Percentiles rank a stretch among this genome's conserved stretches.
Evolutionary conservation across 1,140 invertebrate species (phyloP).

Genomic region (Trichogramma pretiosum): DNA sequence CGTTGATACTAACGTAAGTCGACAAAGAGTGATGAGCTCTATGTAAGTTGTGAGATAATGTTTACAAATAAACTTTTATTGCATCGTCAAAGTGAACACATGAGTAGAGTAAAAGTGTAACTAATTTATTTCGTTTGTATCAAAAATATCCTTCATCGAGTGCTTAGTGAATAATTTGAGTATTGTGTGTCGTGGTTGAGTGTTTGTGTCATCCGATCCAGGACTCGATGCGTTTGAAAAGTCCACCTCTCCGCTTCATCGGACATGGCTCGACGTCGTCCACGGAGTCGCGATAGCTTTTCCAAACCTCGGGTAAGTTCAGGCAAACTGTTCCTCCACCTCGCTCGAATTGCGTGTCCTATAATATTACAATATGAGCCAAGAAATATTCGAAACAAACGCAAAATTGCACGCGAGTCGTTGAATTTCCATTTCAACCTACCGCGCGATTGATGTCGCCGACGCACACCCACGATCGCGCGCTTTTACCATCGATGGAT

Average conservation of each 20-base stretch:
- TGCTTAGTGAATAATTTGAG: too few species aligned
- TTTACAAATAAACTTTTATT: too few species aligned
- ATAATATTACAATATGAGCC: constrained; percentile 37
- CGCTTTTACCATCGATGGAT: constrained; percentile 45
- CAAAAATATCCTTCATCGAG: too few species aligned
- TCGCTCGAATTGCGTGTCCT: constrained; percentile 63
- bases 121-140: too few species aligned
- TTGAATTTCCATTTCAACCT: constrained; percentile 27
- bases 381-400: constrained; percentile 6
- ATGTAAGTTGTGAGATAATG: too few species aligned
- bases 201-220: constrained; percentile 10
- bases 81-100: too few species aligned
- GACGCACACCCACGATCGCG: constrained; percentile 70
- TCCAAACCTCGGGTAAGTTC: constrained; percentile 46
- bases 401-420: background rate
- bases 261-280: constrained; percentile 41
- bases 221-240: constrained; percentile 3
- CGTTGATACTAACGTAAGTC: too few species aligned
- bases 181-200: too few species aligned
- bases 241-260: constrained; percentile 10
- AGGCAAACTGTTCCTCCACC: constrained; percentile 79
- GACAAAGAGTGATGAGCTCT: too few species aligned
- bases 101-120: too few species aligned
- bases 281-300: constrained; percentile 43
- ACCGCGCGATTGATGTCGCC: constrained; percentile 90